These are phyloP conservation scores for Trachelus stipa DNA, from an alignment of 2,888 invertebrate species.

Conservation along the genomic window DNA sequence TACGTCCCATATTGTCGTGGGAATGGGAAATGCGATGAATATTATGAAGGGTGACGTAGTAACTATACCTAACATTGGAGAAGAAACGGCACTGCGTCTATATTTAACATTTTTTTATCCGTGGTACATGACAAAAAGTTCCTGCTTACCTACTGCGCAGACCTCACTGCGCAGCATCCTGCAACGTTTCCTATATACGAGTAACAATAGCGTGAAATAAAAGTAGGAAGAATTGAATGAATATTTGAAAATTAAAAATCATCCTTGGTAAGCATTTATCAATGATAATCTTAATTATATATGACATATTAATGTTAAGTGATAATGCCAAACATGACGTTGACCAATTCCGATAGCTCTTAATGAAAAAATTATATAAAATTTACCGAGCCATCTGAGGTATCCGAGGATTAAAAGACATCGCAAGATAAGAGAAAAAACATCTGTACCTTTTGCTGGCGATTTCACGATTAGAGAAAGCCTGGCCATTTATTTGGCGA, in stretches of 20 bases:
- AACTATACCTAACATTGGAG: constrained; percentile 51
- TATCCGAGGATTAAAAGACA: constrained; percentile 17
- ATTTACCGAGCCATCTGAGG: neutral
- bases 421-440: constrained; percentile 33
- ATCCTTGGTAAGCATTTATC: neutral
- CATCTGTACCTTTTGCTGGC: constrained; percentile 24
- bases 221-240: neutral
- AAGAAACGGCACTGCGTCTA: constrained; percentile 21
- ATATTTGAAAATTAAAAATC: neutral
- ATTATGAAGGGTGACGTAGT: constrained; percentile 36
- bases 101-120: constrained; percentile 31
- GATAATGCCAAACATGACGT: neutral
- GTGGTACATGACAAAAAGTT: neutral
- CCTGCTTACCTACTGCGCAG: neutral
- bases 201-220: neutral
- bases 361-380: neutral
- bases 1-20: constrained; percentile 55
- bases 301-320: neutral
- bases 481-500: constrained; percentile 33
- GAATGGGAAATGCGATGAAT: constrained; percentile 48
- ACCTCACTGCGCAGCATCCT: neutral
- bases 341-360: neutral
- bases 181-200: neutral
- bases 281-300: neutral
- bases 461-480: constrained; percentile 44